phyloP scores from a whole-genome alignment of 1,140 invertebrate species.

The Aphaenogaster ashmeadi region DNA sequence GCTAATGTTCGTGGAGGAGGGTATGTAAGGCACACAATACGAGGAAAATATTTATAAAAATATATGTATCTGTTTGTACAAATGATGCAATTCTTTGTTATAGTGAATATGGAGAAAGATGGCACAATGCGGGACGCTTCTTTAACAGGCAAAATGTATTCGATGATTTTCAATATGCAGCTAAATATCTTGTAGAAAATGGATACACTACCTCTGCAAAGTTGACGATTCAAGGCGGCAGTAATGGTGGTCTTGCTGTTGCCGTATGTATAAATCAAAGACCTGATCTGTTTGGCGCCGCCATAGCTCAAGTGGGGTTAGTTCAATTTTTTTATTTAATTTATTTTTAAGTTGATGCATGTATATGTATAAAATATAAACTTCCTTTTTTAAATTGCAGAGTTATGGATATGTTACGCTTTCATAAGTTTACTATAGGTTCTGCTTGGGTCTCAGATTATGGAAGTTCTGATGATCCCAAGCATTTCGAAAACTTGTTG shows the following conservation, averaged over 20 bases:
- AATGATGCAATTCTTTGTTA: conserved; percentile 49
- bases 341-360: conserved; percentile 16
- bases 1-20: conserved; percentile 98
- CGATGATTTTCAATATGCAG: conserved; percentile 98
- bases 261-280: conserved; percentile 97
- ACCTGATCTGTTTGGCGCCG: conserved; percentile 97
- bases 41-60: not conserved
- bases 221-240: conserved; percentile 97
- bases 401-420: conserved; percentile 98
- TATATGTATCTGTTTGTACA: not conserved
- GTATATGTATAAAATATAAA: not conserved
- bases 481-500: conserved; percentile 95
- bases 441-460: conserved; percentile 99
- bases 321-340: conserved; percentile 73
- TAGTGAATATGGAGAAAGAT: conserved; percentile 98
- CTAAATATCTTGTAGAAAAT: conserved; percentile 95
- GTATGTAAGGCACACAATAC: conserved; percentile 86
- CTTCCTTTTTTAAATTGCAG: conserved; percentile 87
- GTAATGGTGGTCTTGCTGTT: conserved; percentile 98
- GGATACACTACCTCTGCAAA: conserved; percentile 93
- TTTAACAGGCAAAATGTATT: conserved; percentile 99
- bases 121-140: conserved; percentile 97
- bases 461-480: conserved; percentile 95
- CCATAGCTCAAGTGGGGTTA: conserved; percentile 96
- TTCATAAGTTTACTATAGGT: conserved; percentile 99